A percentile compares a stretch with the other conserved stretches of the same genome.
These are phyloP conservation scores for Brachionus koreanus DNA, from an alignment of 1,140 invertebrate genomes.

Conservation along the genomic window DNA sequence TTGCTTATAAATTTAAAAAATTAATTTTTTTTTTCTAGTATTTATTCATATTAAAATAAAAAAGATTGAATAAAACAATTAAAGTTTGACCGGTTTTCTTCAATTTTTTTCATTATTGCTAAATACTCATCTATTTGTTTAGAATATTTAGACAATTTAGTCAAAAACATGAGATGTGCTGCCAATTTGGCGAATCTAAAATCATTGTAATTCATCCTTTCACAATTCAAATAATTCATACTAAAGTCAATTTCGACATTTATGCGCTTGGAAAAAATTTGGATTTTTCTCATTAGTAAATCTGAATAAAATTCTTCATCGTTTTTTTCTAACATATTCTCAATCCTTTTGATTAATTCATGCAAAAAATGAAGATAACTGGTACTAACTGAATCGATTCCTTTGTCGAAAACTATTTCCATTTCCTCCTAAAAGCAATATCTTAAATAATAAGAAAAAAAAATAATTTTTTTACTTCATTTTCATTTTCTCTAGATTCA, in stretches of 20 bases:
- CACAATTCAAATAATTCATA: background rate
- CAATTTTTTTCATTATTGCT: background rate
- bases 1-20: too few species aligned
- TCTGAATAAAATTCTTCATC: background rate
- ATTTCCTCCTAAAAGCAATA: background rate
- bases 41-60: conserved; percentile 1
- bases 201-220: background rate
- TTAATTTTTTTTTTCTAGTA: background rate
- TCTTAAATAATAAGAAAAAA: background rate
- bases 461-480: background rate
- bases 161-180: background rate
- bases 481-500: background rate
- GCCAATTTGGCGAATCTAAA: background rate
- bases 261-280: background rate
- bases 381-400: background rate
- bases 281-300: background rate
- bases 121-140: background rate
- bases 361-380: background rate
- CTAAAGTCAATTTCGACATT: background rate
- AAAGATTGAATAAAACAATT: conserved; percentile 26
- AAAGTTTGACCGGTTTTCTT: background rate
- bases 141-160: background rate
- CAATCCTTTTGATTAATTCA: conserved; percentile 3
- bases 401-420: conserved; percentile 19
- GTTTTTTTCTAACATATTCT: background rate